Evolutionary conservation across 2,113 vertebrate genomes (phyloP).

Genomic region (Illadopsis cleaveri): DNA sequence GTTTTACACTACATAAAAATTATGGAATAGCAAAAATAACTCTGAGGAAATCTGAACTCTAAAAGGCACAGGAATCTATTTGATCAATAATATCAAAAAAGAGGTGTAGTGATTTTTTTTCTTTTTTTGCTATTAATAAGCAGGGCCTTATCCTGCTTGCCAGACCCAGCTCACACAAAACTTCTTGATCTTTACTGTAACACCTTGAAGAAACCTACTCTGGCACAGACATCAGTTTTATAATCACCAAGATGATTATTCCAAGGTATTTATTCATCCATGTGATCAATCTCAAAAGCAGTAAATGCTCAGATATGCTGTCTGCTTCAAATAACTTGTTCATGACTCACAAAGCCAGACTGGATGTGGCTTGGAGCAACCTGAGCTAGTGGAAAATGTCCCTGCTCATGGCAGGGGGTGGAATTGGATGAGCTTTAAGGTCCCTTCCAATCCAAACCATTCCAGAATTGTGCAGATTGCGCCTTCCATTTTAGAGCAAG

Average conservation of each 20-base stretch:
- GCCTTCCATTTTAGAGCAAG: not conserved
- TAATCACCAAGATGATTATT: not conserved
- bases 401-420: not conserved
- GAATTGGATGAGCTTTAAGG: not conserved
- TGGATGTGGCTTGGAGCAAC: not conserved
- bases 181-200: not conserved
- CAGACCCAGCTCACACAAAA: not conserved
- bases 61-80: not conserved
- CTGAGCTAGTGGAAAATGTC: not conserved
- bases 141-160: not conserved
- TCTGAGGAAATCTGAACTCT: not conserved
- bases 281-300: not conserved
- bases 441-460: not conserved
- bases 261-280: not conserved
- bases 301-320: not conserved
- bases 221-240: not conserved
- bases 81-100: not conserved
- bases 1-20: not conserved
- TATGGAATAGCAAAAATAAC: not conserved
- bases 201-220: not conserved
- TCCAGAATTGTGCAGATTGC: not conserved
- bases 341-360: not conserved
- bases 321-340: not conserved
- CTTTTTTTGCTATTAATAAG: not conserved
- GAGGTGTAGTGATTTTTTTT: not conserved